Evolutionary conservation across 2,888 invertebrate species (phyloP).

Genomic region (Thumatha senex): DNA sequence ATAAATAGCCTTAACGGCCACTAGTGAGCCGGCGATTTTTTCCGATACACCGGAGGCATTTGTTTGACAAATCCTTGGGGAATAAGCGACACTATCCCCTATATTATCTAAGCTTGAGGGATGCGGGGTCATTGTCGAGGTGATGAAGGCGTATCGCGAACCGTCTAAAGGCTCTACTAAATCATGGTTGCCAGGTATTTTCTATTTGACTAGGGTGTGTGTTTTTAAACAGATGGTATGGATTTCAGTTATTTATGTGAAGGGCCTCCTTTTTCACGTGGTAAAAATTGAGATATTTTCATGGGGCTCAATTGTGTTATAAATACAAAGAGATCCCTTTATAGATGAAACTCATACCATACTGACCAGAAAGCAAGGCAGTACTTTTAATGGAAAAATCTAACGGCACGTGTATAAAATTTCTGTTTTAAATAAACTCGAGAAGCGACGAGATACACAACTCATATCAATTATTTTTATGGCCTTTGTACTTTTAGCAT

Average conservation of each 20-base stretch:
- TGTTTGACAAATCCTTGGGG: conserved; percentile 83
- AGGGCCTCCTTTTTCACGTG: conserved; percentile 13
- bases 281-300: conserved; percentile 7
- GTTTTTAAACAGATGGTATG: conserved; percentile 58
- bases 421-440: too few relatives aligned
- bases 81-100: conserved; percentile 72
- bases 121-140: conserved; percentile 79
- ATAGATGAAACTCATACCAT: too few relatives aligned
- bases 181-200: conserved; percentile 76
- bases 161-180: conserved; percentile 66
- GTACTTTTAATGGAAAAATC: too few relatives aligned
- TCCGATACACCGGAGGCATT: conserved; percentile 79
- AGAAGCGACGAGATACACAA: too few relatives aligned
- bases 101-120: conserved; percentile 78
- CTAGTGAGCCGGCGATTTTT: conserved; percentile 78
- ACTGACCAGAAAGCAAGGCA: too few relatives aligned
- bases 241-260: conserved; percentile 61
- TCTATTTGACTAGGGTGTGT: conserved; percentile 55
- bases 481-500: too few relatives aligned
- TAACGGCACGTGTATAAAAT: too few relatives aligned
- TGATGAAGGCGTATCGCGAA: conserved; percentile 78
- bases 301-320: neutral
- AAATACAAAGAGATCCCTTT: too few relatives aligned
- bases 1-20: conserved; percentile 81
- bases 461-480: too few relatives aligned